A percentile compares a stretch with the other conserved stretches of the same genome.
These are phyloP conservation scores for Gallinago jamesoni DNA, from an alignment of 2,113 vertebrate genomes.

Conservation along the genomic window DNA sequence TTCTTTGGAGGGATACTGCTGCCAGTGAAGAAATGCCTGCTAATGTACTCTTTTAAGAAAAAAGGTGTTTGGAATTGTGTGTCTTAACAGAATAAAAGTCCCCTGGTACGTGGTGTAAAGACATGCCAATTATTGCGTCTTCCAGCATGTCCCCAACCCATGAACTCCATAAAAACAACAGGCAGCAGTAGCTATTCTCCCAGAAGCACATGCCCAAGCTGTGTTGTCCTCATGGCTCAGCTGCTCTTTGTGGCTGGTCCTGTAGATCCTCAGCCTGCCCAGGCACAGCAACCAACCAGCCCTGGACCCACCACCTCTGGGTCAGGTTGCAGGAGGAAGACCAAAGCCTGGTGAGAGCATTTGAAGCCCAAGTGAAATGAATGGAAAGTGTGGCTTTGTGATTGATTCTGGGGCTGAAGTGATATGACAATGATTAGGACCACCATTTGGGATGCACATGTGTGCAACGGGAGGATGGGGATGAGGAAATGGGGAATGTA, in stretches of 20 bases:
- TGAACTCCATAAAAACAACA: background rate
- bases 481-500: background rate
- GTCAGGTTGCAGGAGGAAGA: background rate
- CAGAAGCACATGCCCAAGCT: background rate
- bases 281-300: rapidly evolving
- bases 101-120: background rate
- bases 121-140: background rate
- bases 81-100: background rate
- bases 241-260: background rate
- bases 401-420: background rate
- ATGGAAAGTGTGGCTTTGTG: background rate
- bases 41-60: background rate
- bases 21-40: background rate
- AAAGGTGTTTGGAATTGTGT: background rate
- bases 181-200: background rate
- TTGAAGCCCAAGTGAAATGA: background rate
- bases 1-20: background rate
- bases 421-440: background rate
- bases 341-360: background rate
- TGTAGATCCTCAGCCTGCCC: background rate
- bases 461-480: background rate
- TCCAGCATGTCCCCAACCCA: background rate
- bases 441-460: background rate
- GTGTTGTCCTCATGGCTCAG: background rate
- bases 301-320: background rate